phyloP scores from a whole-genome alignment of 2,113 vertebrate genomes.

The Lampris incognitus region DNA sequence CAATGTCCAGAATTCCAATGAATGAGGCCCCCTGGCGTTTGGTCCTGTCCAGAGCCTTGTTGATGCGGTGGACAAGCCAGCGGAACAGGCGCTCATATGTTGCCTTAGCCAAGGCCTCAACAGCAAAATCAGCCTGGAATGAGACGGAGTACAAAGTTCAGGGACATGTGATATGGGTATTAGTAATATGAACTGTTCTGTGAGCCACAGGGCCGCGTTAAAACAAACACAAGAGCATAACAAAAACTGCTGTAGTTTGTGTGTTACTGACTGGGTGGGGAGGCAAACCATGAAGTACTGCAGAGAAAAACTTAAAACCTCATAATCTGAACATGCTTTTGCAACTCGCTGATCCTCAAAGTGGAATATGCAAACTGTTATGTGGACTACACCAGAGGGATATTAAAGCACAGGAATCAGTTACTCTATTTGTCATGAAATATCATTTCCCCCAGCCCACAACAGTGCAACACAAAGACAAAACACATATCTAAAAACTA shows the following conservation, averaged over 20 bases:
- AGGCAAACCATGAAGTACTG: constrained; percentile 7
- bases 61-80: constrained; percentile 98
- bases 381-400: background rate
- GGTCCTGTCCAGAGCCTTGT: constrained; percentile 96
- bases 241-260: background rate
- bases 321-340: constrained; percentile 1
- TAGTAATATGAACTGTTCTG: background rate
- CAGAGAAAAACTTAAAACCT: constrained; percentile 13
- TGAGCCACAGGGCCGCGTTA: background rate
- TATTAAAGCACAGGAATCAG: background rate
- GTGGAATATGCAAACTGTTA: background rate
- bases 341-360: background rate
- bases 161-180: background rate
- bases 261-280: constrained; percentile 2
- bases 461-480: no score
- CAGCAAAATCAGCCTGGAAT: constrained; percentile 93
- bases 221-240: background rate
- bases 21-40: constrained; percentile 98
- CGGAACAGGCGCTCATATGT: constrained; percentile 98
- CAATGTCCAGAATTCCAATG: constrained; percentile 98
- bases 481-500: no score
- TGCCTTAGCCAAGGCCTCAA: constrained; percentile 96
- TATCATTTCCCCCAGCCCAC: no score
- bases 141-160: background rate
- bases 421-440: no score